Conservation (phyloP, 2,797 vertebrate genomes). For the Cephalopachus bancanus region DNA sequence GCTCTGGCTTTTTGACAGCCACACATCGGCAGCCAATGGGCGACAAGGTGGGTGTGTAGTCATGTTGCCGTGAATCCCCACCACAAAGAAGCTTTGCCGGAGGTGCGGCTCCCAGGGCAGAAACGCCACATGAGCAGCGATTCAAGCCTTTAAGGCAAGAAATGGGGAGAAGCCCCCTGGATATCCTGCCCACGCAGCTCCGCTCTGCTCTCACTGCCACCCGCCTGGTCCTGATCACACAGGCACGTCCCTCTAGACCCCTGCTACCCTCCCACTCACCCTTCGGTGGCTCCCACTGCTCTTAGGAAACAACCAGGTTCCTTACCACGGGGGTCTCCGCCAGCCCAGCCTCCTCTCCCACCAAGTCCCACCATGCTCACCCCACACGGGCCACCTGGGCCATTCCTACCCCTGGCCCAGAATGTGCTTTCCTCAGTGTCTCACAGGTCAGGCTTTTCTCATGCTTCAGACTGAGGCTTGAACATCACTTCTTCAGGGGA, state of each 20-base stretch:
- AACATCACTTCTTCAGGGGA: not conserved
- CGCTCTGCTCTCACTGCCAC: not conserved
- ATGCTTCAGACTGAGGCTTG: not conserved
- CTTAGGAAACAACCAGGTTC: not conserved
- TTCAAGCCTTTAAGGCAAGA: not conserved
- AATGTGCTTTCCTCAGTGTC: not conserved
- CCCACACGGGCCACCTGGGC: not conserved
- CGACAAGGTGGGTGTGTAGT: not conserved
- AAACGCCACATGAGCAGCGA: not conserved
- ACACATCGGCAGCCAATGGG: not conserved
- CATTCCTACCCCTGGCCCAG: too few species aligned
- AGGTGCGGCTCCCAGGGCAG: not conserved
- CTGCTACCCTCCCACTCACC: not conserved
- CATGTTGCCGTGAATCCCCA: not conserved
- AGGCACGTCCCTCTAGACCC: not conserved
- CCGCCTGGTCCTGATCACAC: not conserved
- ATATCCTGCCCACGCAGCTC: not conserved
- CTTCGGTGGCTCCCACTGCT: not conserved
- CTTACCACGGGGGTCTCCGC: not conserved
- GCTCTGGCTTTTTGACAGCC: not conserved
- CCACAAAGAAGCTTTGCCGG: not conserved
- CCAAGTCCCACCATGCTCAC: fast-evolving
- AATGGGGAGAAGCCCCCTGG: not conserved
- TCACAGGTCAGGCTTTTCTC: not conserved
- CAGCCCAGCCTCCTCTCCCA: not conserved